phyloP scores from a whole-genome alignment of 2,888 invertebrate genomes.

The Gasteruption jaculator region DNA sequence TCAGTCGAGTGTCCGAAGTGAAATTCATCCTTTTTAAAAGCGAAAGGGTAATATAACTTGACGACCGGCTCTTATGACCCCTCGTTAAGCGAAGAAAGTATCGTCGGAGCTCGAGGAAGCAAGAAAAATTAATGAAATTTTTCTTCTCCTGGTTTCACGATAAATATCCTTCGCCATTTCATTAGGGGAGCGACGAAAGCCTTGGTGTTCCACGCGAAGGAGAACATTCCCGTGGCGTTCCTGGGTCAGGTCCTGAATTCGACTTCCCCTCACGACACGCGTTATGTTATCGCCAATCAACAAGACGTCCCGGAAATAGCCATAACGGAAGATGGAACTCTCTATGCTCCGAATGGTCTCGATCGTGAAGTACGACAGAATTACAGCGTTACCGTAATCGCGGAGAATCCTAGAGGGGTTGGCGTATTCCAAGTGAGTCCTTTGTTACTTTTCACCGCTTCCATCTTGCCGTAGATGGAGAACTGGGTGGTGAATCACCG shows the following conservation, averaged over 20 bases:
- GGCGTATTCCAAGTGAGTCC: slow-evolving; percentile 67
- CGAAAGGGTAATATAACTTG: no score
- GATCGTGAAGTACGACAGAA: slow-evolving; percentile 72
- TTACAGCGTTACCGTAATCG: slow-evolving; percentile 75
- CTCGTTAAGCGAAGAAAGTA: no score
- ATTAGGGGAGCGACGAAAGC: slow-evolving; percentile 64
- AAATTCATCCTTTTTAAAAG: no score
- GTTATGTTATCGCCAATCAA: slow-evolving; percentile 77
- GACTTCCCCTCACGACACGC: slow-evolving; percentile 53
- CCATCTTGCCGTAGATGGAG: background rate
- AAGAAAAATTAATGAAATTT: no score
- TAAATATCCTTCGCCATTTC: slow-evolving; percentile 1
- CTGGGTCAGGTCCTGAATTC: slow-evolving; percentile 64
- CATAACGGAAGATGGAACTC: slow-evolving; percentile 72
- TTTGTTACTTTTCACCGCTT: background rate
- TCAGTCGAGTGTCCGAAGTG: no score
- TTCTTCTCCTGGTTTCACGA: slow-evolving; percentile 7
- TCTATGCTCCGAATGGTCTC: slow-evolving; percentile 71
- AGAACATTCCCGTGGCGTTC: slow-evolving; percentile 69
- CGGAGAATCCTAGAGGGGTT: slow-evolving; percentile 68
- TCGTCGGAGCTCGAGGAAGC: no score
- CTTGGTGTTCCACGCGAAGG: slow-evolving; percentile 71
- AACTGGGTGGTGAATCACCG: no score
- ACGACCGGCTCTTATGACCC: no score
- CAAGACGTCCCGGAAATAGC: slow-evolving; percentile 77